phyloP scores from a whole-genome alignment of 2,797 vertebrate species.

The Pachyuromys duprasi region DNA sequence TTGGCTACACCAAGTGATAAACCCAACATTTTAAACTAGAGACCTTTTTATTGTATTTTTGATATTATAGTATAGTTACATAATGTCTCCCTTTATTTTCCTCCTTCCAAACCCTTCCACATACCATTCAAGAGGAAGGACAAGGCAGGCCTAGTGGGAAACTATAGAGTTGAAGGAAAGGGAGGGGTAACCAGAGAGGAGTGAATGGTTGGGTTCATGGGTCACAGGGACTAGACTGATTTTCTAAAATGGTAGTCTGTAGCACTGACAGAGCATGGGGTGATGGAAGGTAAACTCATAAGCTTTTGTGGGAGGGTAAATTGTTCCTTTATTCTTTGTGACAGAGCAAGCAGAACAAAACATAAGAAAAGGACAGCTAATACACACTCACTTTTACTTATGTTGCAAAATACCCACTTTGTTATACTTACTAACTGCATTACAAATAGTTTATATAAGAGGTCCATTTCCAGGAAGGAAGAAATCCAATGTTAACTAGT shows the following conservation, averaged over 20 bases:
- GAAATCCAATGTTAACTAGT: conserved; percentile 29
- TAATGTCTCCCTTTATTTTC: not conserved
- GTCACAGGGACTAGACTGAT: not conserved
- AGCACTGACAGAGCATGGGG: not conserved
- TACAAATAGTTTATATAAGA: conserved; percentile 39
- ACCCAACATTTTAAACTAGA: not conserved
- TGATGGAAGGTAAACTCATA: not conserved
- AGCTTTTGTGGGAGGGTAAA: not conserved
- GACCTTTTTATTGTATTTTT: not conserved
- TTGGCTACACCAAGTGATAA: conserved; percentile 38
- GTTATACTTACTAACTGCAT: not conserved
- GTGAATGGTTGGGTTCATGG: not conserved
- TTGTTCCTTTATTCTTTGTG: not conserved
- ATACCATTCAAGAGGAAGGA: not conserved
- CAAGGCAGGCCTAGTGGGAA: not conserved
- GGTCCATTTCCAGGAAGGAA: conserved; percentile 22
- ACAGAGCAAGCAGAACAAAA: conserved; percentile 10
- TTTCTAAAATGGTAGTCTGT: conserved; percentile 46
- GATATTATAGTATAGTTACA: not conserved
- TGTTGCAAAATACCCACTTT: conserved; percentile 22
- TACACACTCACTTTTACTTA: not conserved
- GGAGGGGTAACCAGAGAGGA: not conserved
- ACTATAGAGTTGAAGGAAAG: not conserved
- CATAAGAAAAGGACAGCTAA: not conserved
- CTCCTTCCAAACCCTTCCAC: not conserved